Evolutionary conservation across 2,888 invertebrate genomes (phyloP), one percentile per base, ranked within the genome.

Genomic region (Mythimna impura): DNA sequence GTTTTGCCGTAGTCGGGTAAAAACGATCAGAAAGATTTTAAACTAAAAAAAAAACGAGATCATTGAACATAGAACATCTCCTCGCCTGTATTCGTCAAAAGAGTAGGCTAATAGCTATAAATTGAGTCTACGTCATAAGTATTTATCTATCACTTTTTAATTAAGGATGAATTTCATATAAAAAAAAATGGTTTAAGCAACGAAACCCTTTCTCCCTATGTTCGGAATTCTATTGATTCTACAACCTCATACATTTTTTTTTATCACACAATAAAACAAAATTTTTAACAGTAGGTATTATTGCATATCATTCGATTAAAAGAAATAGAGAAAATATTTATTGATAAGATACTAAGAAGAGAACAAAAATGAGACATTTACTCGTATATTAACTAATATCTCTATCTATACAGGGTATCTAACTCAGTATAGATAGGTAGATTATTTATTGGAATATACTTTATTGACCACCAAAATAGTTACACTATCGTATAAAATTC

Each of bases 341-440:
- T 61, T 20, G 78, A 78, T 76, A 62, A 78, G 76, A 78, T 72
- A 57, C 30, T 3, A 71, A 17, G 17, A 75, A 34, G 52, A 58
- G 17, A 73, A 60, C n/a, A 57, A 62, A 47, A 40, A 50, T n/a
- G 7, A 10, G 30, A 54, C 50, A 52, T 52, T 52, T 20, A n/a
- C 50, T 52, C 8, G 20, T 52, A 52, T n/a, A 52, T 9, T 50
- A 47, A 50, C 47, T 50, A 50, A 47, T 43, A 47, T 47, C 17
- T 25, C 25, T 20, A n/a, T 50, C 50, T 20, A 20, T 20, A 50
- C 50, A 1, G 3, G n/a, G n/a, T 50, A 50, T 50, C 8, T 50
- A 20, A 52, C 9, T n/a, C 50, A 52, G 50, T 52, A n/a, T 52
- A 52, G n/a, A n/a, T n/a, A 52, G 6, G 5, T 7, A 50, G 50